phyloP scores from a whole-genome alignment of 2,888 invertebrate species.

The Amphipyra tragopoginis region DNA sequence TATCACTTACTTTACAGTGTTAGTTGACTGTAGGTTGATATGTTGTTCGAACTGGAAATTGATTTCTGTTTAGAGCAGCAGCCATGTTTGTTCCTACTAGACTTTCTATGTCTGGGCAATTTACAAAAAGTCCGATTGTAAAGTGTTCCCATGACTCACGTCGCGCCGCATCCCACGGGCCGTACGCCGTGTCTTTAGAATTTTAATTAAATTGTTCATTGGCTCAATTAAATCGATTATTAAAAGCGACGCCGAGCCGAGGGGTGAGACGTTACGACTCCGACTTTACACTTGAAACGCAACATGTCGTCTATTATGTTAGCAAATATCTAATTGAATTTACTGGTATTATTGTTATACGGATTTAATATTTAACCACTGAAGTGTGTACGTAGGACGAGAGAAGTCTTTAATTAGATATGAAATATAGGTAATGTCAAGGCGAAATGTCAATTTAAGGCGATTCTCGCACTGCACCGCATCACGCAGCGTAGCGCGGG shows the following conservation, averaged over 20 bases:
- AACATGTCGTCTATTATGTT: constrained; percentile 44
- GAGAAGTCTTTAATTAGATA: constrained; percentile 36
- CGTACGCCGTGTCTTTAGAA: constrained; percentile 81
- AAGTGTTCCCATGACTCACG: constrained; percentile 58
- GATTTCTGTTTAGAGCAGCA: no score
- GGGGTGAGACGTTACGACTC: constrained; percentile 64
- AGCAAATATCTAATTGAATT: constrained; percentile 46
- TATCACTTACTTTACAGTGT: no score
- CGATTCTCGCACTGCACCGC: no score
- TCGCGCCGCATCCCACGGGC: constrained; percentile 71
- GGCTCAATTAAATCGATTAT: constrained; percentile 87
- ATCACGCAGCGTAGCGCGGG: no score
- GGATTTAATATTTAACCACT: constrained; percentile 25
- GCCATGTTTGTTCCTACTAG: neutral
- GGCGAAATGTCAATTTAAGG: constrained; percentile 35
- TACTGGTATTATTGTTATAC: constrained; percentile 26
- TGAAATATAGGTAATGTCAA: constrained; percentile 29
- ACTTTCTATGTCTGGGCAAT: constrained; percentile 23
- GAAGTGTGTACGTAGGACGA: constrained; percentile 12
- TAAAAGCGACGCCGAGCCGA: constrained; percentile 65
- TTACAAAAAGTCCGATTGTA: constrained; percentile 43
- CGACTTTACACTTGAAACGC: constrained; percentile 52
- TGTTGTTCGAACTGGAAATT: no score
- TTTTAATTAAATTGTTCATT: constrained; percentile 88
- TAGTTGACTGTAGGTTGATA: no score